Base-by-base conservation (phyloP, 2,113 vertebrate species). In the Rhipidura dahli region DNA sequence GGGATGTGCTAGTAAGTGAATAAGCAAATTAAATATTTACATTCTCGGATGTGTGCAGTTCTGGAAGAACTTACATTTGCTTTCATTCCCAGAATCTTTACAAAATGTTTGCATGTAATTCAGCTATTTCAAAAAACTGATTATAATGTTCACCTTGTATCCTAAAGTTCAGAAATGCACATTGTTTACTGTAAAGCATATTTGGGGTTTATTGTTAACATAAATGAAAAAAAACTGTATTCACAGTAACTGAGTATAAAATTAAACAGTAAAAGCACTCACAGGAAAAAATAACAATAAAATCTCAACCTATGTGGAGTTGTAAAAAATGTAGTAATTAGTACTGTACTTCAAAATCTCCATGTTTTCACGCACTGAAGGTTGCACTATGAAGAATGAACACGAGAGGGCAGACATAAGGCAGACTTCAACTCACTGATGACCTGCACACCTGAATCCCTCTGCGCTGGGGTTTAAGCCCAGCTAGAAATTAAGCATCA, bases 341-440 rank as follows among this genome's bases (percentile, higher is more conserved):
- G 7, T 30, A 51, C 1, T 13, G 16, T 47, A 49, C 7, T 57
- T 60, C 0, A 56, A 83, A 57, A 70, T 27, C 2, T 30, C 31
- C 10, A 7, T 7, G 30, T 22, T 82, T 49, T 28, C 70, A 49
- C 2, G 4, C 18, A 66, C 13, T 8, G 8, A 63, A 86, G 44
- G 11, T 5, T 93, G 89, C 16, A 59, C 19, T 79, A 54, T 39
- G 24, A 66, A 39, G 37, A 47, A 70, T 4, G 42, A 8, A 70
- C 90, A 88, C 51, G 8, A 90, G 94, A 95, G 92, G 93, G 94
- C 94, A 96, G 66, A 88, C 49, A 11, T 33, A 79, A 59, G 30
- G 45, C 42, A 86, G 53, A 50, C 15, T 78, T 51, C 37, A 54
- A 76, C 11, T 50, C 50, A 17, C 44, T 37, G 85, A 33, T 76